These are phyloP conservation scores for Nothocercus nigrocapillus DNA, from an alignment of 2,113 vertebrate genomes.

Conservation along the genomic window DNA sequence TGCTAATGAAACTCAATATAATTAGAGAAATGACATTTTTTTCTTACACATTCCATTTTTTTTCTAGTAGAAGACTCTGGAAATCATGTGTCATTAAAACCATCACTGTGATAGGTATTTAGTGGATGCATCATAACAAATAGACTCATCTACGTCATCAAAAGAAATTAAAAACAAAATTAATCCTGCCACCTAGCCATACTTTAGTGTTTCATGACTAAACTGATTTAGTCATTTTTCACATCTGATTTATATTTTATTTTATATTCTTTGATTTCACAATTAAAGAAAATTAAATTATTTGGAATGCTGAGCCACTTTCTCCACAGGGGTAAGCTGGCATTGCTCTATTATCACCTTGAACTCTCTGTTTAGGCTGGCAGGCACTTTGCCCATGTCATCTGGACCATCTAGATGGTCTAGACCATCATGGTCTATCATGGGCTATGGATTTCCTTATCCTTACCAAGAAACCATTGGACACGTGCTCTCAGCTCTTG, in stretches of 20 bases:
- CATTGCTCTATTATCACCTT: background rate
- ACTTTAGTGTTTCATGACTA: background rate
- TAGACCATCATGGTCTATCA: background rate
- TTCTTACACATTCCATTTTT: background rate
- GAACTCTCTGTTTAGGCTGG: background rate
- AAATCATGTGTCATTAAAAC: background rate
- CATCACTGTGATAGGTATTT: background rate
- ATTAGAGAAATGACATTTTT: background rate
- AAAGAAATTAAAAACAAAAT: conserved; percentile 1
- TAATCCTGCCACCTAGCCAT: background rate
- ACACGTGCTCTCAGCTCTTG: background rate
- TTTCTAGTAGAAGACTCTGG: background rate
- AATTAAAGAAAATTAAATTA: conserved; percentile 44
- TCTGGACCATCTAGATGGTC: too few species aligned
- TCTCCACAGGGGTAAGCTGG: background rate
- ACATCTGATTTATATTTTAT: background rate
- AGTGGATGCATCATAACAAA: conserved; percentile 5
- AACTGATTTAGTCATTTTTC: background rate
- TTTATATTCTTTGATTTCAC: background rate
- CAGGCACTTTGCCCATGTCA: background rate
- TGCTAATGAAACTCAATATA: background rate
- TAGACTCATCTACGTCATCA: background rate
- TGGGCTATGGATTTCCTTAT: background rate
- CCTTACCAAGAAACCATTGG: background rate
- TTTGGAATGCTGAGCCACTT: background rate